These are phyloP conservation scores for Machaerirhynchus nigripectus DNA, from an alignment of 2,113 vertebrate species.

Conservation along the genomic window DNA sequence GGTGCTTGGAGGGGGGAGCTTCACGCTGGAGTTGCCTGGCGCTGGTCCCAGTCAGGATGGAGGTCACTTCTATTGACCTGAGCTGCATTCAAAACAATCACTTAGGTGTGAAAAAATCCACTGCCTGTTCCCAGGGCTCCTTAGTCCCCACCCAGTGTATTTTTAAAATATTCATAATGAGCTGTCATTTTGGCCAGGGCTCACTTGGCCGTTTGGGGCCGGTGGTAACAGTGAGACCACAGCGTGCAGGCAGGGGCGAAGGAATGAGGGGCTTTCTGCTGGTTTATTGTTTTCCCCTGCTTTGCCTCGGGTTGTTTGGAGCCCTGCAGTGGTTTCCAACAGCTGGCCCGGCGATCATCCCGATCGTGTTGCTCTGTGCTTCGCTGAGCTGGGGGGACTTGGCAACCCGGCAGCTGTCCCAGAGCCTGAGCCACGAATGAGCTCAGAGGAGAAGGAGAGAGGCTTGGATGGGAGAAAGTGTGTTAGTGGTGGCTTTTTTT, in stretches of 20 bases:
- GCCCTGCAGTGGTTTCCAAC: conserved; percentile 46
- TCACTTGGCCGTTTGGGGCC: not conserved
- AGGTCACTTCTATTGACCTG: not conserved
- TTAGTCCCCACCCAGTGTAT: not conserved
- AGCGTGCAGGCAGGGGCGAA: not conserved
- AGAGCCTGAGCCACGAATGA: conserved; percentile 53
- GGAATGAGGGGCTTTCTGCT: not conserved
- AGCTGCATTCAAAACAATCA: not conserved
- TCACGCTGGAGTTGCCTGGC: not conserved
- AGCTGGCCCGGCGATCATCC: conserved; percentile 62
- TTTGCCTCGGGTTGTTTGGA: conserved; percentile 48
- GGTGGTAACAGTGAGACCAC: not conserved
- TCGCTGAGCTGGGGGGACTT: conserved; percentile 8
- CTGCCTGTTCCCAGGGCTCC: not conserved
- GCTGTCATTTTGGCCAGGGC: conserved; percentile 26
- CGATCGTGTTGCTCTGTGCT: conserved; percentile 23
- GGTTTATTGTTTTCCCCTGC: not conserved
- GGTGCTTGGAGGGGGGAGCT: not conserved
- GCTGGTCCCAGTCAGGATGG: not conserved
- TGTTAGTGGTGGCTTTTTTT: not conserved
- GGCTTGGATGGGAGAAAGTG: conserved; percentile 26
- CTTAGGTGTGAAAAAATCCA: conserved; percentile 22
- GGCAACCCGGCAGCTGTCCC: not conserved
- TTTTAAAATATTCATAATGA: not conserved
- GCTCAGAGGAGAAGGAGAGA: conserved; percentile 31